Evolutionary conservation across 2,888 invertebrate genomes (phyloP), one percentile per base, ranked within the genome.

Genomic region (Tetrapedia diversipes): DNA sequence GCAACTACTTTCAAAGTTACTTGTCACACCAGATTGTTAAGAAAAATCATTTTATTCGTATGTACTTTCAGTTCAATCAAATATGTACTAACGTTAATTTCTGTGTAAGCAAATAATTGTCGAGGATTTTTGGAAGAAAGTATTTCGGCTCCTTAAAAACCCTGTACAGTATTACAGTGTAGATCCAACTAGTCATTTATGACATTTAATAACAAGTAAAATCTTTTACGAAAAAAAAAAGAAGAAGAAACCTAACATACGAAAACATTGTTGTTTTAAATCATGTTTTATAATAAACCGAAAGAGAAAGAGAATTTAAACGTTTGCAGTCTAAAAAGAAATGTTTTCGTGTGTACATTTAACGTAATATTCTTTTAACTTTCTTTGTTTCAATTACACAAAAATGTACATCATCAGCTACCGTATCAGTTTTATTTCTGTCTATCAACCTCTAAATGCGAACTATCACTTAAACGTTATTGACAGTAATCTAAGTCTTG

Each of bases 161-260:
- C 73, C 67, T 77, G 77, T 80, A 77, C 77, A 72, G 45, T 67
- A 78, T 72, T 79, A 77, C 61, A 27, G 72, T 67, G 69, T 89
- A 89, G 86, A 83, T 86, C 59, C 80, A 86, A 86, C 87, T 88
- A 90, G 88, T 89, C 89, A 89, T 81, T 85, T 79, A 78, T 47
- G 67, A 64, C 72, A 79, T 69, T 81, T 74, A 69, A 60, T 75
- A 75, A 72, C 29, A 47, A 51, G 51, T 74, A 75, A 83, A 77
- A 78, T 80, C 71, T 71, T 80, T 80, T 71, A 64, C 69, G 59
- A 69, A 34, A 56, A 61, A 65, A 54, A 37, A 8, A 37, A 10
- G 10, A 37, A 37, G 37, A 37, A 37, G 14, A 7, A n/a, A 47
- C 47, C 65, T 53, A 59, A 59, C 53, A 54, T 67, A 19, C 53